Conservation (phyloP, 2,888 invertebrate species). For the Digitonthophagus gazella region DNA sequence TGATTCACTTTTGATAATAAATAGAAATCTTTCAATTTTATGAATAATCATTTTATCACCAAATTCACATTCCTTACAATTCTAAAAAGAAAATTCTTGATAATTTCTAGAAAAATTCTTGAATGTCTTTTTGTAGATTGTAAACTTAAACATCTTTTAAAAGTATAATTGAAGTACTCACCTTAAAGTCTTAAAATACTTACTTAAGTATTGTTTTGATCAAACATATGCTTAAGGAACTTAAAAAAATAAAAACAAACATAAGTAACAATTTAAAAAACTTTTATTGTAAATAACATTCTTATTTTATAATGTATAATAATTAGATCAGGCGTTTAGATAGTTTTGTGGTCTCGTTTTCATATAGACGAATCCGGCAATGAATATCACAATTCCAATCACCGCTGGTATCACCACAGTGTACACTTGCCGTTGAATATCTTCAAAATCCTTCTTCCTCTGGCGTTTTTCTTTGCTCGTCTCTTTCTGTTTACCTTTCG, state of each 20-base stretch:
- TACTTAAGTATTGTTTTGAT: not conserved
- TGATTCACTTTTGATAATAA: too few species aligned
- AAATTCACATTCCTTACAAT: too few species aligned
- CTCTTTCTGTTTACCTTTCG: constrained; percentile 80
- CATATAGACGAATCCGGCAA: constrained; percentile 74
- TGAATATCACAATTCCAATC: constrained; percentile 66
- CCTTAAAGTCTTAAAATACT: too few species aligned
- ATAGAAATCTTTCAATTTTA: too few species aligned
- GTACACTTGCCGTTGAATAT: constrained; percentile 74
- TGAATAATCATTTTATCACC: too few species aligned
- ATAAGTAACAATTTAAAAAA: not conserved
- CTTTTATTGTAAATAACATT: constrained; percentile 24
- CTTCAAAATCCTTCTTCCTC: constrained; percentile 78
- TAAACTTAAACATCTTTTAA: not conserved
- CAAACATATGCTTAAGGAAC: constrained; percentile 7
- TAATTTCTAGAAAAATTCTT: too few species aligned
- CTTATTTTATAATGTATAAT: not conserved
- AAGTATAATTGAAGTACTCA: not conserved
- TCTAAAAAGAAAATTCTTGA: too few species aligned
- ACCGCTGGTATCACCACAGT: constrained; percentile 75
- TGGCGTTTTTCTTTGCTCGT: constrained; percentile 80
- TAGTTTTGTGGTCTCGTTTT: constrained; percentile 67
- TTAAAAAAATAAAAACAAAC: constrained; percentile 6
- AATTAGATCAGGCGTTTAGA: constrained; percentile 24
- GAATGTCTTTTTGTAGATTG: too few species aligned